These are phyloP conservation scores for Uromys caudimaculatus DNA, from an alignment of 2,797 vertebrate genomes.

Conservation along the genomic window DNA sequence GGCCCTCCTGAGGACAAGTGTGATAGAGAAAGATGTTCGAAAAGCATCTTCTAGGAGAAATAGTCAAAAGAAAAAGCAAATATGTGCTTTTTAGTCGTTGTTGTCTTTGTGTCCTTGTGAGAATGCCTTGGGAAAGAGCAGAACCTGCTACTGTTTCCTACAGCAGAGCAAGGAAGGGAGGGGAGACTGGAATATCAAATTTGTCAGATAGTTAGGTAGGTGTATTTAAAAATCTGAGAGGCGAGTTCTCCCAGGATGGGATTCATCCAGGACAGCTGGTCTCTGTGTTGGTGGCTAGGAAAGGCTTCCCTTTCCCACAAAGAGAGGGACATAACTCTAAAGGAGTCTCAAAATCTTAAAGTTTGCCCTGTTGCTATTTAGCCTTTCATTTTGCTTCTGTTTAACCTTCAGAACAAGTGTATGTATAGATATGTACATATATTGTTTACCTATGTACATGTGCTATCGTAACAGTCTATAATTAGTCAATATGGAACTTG, in stretches of 20 bases:
- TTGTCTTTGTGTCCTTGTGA: neutral
- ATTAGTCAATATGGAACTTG: slow-evolving; percentile 37
- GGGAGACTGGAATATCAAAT: neutral
- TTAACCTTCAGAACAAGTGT: neutral
- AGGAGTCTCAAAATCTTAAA: neutral
- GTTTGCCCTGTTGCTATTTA: neutral
- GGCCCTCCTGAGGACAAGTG: neutral
- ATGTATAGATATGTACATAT: neutral
- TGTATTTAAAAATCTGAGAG: slow-evolving; percentile 2
- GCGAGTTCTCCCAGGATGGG: neutral
- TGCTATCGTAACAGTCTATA: neutral
- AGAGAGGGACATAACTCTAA: neutral
- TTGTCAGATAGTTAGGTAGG: neutral
- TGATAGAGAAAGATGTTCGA: neutral
- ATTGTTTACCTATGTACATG: neutral
- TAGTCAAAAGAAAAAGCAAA: neutral
- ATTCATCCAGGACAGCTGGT: neutral
- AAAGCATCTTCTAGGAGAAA: slow-evolving; percentile 17
- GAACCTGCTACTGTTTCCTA: neutral
- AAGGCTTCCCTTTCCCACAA: neutral
- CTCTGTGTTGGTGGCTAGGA: neutral
- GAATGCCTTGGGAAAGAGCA: neutral
- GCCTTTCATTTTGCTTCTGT: neutral
- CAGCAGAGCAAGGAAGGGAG: neutral
- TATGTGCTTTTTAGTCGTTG: neutral